Percentiles rank a stretch among this genome's conserved stretches.
Conservation (phyloP, 2,113 vertebrate genomes). For the Cynopterus brachyotis region DNA sequence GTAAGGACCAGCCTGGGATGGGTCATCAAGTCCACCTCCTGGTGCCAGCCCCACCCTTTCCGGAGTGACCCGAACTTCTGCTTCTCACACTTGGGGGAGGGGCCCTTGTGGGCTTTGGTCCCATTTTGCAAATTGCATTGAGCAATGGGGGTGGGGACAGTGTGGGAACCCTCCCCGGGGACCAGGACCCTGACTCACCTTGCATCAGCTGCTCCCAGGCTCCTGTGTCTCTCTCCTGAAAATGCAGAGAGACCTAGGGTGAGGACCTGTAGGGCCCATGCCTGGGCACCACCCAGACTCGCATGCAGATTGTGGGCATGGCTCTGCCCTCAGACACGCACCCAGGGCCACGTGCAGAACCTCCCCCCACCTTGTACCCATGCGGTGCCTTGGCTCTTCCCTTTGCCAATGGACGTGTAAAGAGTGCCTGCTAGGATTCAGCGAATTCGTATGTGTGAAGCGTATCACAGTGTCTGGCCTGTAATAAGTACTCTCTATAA, state of each 20-base stretch:
- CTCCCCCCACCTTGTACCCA: not conserved
- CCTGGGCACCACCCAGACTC: not conserved
- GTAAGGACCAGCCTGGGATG: not conserved
- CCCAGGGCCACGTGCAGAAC: not conserved
- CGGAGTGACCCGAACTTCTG: slow-evolving; percentile 58
- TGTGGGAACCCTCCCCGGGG: not conserved
- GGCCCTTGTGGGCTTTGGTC: not conserved
- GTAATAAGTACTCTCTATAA: accelerated
- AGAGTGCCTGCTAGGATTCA: too few species aligned
- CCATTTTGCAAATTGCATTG: slow-evolving; percentile 46
- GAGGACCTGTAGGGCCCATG: not conserved
- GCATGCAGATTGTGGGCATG: not conserved
- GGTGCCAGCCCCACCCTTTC: slow-evolving; percentile 20
- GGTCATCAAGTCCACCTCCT: not conserved
- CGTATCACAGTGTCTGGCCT: accelerated
- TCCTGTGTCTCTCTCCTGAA: not conserved
- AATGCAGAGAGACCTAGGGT: not conserved
- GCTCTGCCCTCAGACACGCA: accelerated
- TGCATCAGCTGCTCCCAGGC: slow-evolving; percentile 46
- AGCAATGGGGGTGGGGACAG: slow-evolving; percentile 1
- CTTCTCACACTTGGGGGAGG: slow-evolving; percentile 54
- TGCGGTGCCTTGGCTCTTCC: not conserved
- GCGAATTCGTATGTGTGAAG: not conserved
- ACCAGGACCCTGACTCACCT: slow-evolving; percentile 51
- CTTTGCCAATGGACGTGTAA: too few species aligned